A percentile compares a stretch with the other conserved stretches of the same genome.
Conservation (phyloP, 2,797 vertebrate species). For the Scyliorhinus canicula region DNA sequence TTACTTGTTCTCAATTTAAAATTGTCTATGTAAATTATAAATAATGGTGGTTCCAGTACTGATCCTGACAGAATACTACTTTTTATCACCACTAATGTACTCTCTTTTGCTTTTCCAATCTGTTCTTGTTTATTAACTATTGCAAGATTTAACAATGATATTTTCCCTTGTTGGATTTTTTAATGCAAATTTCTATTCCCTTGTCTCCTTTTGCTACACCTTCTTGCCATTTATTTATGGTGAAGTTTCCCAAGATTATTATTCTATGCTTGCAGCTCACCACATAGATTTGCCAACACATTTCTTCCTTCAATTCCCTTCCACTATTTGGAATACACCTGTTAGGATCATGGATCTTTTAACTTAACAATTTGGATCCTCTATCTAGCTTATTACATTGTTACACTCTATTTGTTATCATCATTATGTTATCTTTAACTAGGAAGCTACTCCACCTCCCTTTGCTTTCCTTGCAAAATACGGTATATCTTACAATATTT, state of each 20-base stretch:
- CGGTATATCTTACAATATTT: neutral
- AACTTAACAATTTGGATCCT: neutral
- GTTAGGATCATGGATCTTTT: neutral
- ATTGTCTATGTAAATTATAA: neutral
- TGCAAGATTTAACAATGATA: neutral
- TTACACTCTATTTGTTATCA: neutral
- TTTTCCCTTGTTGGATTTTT: neutral
- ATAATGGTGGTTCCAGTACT: neutral
- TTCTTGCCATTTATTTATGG: neutral
- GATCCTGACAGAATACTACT: too few relatives aligned
- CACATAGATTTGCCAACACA: neutral
- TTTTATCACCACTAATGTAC: neutral
- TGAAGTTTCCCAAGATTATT: neutral
- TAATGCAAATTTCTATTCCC: neutral
- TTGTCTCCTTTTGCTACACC: neutral
- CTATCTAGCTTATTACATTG: neutral
- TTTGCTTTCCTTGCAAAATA: neutral
- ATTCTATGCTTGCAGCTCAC: neutral
- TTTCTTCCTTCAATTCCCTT: neutral
- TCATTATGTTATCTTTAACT: neutral
- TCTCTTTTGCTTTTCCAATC: neutral
- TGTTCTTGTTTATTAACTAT: neutral
- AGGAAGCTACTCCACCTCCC: neutral
- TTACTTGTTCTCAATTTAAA: too few relatives aligned
- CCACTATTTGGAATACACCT: neutral